These are phyloP conservation scores for Hirudinaria manillensis DNA, from an alignment of 2,888 invertebrate genomes.

Conservation along the genomic window DNA sequence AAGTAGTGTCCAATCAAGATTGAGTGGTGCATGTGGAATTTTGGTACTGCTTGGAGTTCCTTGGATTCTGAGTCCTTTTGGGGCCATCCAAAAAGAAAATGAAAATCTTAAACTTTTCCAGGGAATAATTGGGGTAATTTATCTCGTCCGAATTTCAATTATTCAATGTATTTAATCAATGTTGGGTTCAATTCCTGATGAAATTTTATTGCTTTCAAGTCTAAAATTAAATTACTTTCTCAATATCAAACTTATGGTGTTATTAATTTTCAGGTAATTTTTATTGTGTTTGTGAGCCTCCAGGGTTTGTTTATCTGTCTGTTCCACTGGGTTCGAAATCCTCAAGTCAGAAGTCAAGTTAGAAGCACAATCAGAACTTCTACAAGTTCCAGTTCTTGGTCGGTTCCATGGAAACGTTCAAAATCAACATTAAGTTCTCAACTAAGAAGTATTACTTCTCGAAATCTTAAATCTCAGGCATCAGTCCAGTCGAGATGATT, in stretches of 20 bases:
- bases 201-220: too few relatives aligned
- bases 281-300: conserved; percentile 32
- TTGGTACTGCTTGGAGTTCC: conserved; percentile 36
- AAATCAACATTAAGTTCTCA: too few relatives aligned
- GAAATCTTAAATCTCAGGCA: too few relatives aligned
- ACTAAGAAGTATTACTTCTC: too few relatives aligned
- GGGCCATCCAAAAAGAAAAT: conserved; percentile 29
- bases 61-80: conserved; percentile 36
- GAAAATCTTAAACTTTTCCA: not conserved
- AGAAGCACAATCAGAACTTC: not conserved
- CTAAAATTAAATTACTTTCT: too few relatives aligned
- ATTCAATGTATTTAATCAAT: not conserved
- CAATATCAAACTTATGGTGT: not conserved
- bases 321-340: conserved; percentile 35
- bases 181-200: too few relatives aligned
- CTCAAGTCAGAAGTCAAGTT: conserved; percentile 27
- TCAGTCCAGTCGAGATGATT: too few relatives aligned
- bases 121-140: not conserved
- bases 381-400: not conserved
- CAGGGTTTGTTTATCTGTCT: conserved; percentile 37
- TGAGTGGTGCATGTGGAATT: conserved; percentile 35
- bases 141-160: not conserved
- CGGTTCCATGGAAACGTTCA: too few relatives aligned
- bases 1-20: not conserved
- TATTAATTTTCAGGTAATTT: conserved; percentile 30